Conservation (phyloP, 1,140 invertebrate species). For the Apis mellifera region Amel_HAv3.1 CM009941.2:5994001-5994500, state of each 20-base stretch:
- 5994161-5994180: too few relatives aligned
- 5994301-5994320: neutral
- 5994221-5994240: neutral
- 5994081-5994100: too few relatives aligned
- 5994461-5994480: conserved; percentile 40
- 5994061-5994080: too few relatives aligned
- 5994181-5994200: too few relatives aligned
- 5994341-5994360: neutral
- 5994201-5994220: too few relatives aligned
- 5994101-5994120: too few relatives aligned
- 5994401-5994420: neutral
- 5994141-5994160: too few relatives aligned
- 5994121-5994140: too few relatives aligned
- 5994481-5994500: conserved; percentile 47
- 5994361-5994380: conserved; percentile 21
- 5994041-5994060: too few relatives aligned
- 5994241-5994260: neutral
- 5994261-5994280: neutral
- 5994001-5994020: too few relatives aligned
- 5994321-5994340: neutral
- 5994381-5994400: conserved; percentile 19
- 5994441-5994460: conserved; percentile 41
- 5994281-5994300: too few relatives aligned
- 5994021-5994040: too few relatives aligned
- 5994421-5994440: conserved; percentile 18